phyloP scores from a whole-genome alignment of 2,797 vertebrate genomes.

The Myotis findleyi region DNA sequence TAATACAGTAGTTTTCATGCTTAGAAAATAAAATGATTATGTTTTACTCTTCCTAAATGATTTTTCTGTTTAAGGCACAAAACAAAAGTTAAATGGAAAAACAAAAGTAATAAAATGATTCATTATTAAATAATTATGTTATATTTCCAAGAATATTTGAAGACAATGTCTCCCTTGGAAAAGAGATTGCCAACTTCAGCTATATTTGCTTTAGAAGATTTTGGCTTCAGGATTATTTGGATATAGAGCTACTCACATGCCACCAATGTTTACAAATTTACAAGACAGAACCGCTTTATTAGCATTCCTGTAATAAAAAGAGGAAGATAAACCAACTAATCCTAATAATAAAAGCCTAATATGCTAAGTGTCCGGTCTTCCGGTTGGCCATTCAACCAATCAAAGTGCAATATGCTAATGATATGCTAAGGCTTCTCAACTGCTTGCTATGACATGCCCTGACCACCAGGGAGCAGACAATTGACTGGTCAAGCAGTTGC shows the following conservation, averaged over 20 bases:
- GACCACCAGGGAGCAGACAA: no score
- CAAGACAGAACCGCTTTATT: not conserved
- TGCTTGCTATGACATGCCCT: no score
- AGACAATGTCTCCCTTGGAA: not conserved
- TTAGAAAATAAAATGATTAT: constrained; percentile 21
- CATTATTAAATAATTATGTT: not conserved
- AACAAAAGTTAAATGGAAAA: not conserved
- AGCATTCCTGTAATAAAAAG: no score
- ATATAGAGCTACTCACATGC: not conserved
- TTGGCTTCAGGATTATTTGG: not conserved
- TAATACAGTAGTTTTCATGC: not conserved
- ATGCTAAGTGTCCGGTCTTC: no score
- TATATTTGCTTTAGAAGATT: not conserved
- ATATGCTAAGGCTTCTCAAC: no score
- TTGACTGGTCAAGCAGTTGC: no score
- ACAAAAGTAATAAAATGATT: not conserved
- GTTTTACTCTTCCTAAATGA: not conserved
- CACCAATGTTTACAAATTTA: not conserved
- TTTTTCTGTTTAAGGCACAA: not conserved
- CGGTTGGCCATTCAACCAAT: no score
- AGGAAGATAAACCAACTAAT: not conserved
- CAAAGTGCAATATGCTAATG: no score
- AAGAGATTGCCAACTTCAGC: not conserved
- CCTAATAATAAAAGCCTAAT: no score
- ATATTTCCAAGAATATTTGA: not conserved